Base-by-base conservation (phyloP, 2,888 invertebrate genomes). In the Ganaspis brasiliensis region DNA sequence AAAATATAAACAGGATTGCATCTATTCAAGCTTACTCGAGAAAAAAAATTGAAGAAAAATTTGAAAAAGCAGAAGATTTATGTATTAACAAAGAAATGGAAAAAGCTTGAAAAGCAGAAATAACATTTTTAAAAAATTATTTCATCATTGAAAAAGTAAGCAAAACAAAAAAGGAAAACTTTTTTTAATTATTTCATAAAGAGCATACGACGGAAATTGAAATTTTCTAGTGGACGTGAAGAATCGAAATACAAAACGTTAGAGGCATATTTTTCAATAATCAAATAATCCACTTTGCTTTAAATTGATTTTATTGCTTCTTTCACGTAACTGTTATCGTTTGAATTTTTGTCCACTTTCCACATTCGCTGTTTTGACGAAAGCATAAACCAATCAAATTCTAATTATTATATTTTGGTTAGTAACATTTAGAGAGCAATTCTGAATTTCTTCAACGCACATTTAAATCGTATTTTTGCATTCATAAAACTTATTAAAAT, bases 261-360 rank as follows among this genome's bases (percentile, higher is more conserved):
- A 19, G 16, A 19, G 52, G 52, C 52, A 52, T 52, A 52, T 52
- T 52, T 52, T 52, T 52, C 52, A 52, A 52, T 52, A 52, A 52
- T 52, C 52, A 52, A 52, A 52, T 16, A 52, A 19, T 52, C 52
- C 52, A 52, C 52, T 52, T 52, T 52, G 52, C 16, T 52, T 52
- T 8, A 52, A 52, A 52, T 52, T 16, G 52, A 52, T 16, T 16
- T 52, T 52, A 52, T 19, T 8, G 52, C 52, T 16, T 16, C 52
- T 52, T 52, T 19, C n/a, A 52, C 16, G 9, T 52, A 2, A 19
- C 52, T 52, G 4, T 52, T 52, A 9, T 16, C 19, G 31, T 4
- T 4, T 31, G 31, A 4, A 31, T 6, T 4, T 31, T 31, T 31
- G 2, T 31, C 31, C 31, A 31, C 31, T 31, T 31, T 31, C 6